phyloP scores from a whole-genome alignment of 2,888 invertebrate species.

The Dioctria linearis region DNA sequence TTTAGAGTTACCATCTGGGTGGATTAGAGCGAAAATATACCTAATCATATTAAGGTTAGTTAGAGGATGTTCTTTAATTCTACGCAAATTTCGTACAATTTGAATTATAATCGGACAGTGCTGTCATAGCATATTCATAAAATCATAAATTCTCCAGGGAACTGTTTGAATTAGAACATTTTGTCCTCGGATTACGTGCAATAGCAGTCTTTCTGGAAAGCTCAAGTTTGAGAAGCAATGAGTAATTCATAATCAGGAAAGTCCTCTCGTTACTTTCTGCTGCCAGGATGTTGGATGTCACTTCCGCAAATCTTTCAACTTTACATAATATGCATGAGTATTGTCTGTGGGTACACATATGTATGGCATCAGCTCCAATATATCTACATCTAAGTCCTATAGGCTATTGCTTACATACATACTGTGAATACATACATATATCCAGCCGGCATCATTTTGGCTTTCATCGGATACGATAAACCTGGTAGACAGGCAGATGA shows the following conservation, averaged over 20 bases:
- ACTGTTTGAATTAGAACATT: too few species aligned
- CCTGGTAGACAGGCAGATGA: constrained; percentile 37
- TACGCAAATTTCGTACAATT: too few species aligned
- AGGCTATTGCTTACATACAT: background rate
- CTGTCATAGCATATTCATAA: too few species aligned
- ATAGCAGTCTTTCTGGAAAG: too few species aligned
- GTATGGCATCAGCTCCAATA: background rate
- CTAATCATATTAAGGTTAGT: too few species aligned
- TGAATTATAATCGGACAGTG: too few species aligned
- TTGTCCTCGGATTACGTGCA: too few species aligned
- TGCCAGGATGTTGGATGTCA: background rate
- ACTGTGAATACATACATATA: background rate
- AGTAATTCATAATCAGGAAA: constrained; percentile 24
- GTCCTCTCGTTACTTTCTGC: background rate
- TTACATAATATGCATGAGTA: background rate
- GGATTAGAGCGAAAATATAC: too few species aligned
- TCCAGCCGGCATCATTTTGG: background rate
- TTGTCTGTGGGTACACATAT: background rate
- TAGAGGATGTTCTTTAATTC: too few species aligned
- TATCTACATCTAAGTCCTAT: too few species aligned
- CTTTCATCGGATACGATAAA: constrained; percentile 36
- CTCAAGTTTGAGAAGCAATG: background rate
- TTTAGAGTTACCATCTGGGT: too few species aligned
- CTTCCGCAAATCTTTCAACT: background rate
- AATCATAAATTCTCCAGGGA: too few species aligned